Evolutionary conservation across 1,140 invertebrate species (phyloP).

Genomic region (Lordiphosa clarofinis): DNA sequence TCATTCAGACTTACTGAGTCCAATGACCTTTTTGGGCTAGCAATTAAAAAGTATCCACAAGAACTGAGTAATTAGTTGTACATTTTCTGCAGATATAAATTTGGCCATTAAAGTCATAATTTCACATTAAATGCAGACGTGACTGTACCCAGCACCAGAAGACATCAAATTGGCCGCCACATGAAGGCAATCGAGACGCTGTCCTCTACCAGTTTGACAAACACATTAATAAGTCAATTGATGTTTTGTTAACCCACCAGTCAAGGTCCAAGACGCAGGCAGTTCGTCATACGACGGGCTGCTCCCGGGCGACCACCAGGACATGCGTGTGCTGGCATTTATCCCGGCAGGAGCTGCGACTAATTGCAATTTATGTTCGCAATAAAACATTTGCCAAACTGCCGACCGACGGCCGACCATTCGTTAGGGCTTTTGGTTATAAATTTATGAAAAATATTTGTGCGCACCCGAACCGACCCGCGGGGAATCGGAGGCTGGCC

Average conservation of each 20-base stretch:
- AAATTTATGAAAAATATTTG: constrained; percentile 73
- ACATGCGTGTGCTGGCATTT: constrained; percentile 70
- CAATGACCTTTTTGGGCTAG: constrained; percentile 10
- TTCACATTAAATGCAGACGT: constrained; percentile 74
- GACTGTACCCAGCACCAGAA: constrained; percentile 38
- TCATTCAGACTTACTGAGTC: too few relatives aligned
- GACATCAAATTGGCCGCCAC: constrained; percentile 39
- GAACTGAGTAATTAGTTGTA: constrained; percentile 28
- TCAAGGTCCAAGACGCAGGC: constrained; percentile 16
- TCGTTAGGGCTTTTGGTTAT: constrained; percentile 65
- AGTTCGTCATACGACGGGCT: constrained; percentile 46
- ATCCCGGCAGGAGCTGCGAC: constrained; percentile 63
- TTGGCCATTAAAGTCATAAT: constrained; percentile 71
- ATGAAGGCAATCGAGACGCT: constrained; percentile 51
- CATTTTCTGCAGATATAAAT: constrained; percentile 25
- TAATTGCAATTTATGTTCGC: constrained; percentile 77
- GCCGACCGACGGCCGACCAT: constrained; percentile 31
- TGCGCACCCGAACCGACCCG: background rate
- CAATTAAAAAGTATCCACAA: constrained; percentile 42
- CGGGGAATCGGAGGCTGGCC: constrained; percentile 26
- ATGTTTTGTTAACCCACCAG: constrained; percentile 72
- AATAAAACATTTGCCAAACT: constrained; percentile 74
- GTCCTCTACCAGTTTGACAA: constrained; percentile 24
- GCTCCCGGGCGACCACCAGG: constrained; percentile 38
- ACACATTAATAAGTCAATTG: constrained; percentile 78